Percentiles rank a stretch among this genome's conserved stretches.
Conservation (phyloP, 2,888 invertebrate genomes). For the Aphelenchoides bicaudatus region DNA sequence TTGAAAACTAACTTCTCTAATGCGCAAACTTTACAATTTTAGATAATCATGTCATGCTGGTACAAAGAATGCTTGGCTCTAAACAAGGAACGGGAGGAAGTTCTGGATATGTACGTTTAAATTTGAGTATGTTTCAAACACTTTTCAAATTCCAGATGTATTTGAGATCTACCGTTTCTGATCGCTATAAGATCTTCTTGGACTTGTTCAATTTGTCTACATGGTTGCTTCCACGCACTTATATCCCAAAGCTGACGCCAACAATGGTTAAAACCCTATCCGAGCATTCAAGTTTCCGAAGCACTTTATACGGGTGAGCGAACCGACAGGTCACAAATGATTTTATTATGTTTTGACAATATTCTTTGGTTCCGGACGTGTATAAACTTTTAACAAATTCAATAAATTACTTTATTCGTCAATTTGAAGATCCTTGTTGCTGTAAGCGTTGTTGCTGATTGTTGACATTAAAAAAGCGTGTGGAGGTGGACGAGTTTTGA, state of each 20-base stretch:
- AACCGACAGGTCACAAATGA: too few relatives aligned
- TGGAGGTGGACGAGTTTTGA: too few relatives aligned
- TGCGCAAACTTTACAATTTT: slow-evolving; percentile 58
- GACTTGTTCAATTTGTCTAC: slow-evolving; percentile 95
- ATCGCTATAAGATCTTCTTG: slow-evolving; percentile 95
- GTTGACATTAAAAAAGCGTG: too few relatives aligned
- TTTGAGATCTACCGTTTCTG: slow-evolving; percentile 68
- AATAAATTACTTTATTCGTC: too few relatives aligned
- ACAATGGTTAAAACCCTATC: slow-evolving; percentile 68
- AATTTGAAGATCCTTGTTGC: too few relatives aligned
- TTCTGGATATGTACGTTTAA: slow-evolving; percentile 91
- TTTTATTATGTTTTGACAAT: too few relatives aligned
- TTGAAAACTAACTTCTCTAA: too few relatives aligned
- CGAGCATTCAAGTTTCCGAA: slow-evolving; percentile 50
- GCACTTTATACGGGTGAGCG: too few relatives aligned
- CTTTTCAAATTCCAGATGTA: slow-evolving; percentile 3
- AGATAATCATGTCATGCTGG: slow-evolving; percentile 98
- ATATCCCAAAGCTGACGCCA: slow-evolving; percentile 81
- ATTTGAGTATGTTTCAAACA: slow-evolving; percentile 83
- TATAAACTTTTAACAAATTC: too few relatives aligned
- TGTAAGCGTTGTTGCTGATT: too few relatives aligned
- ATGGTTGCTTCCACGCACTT: slow-evolving; percentile 83
- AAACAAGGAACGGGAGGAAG: slow-evolving; percentile 97
- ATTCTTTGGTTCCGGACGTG: too few relatives aligned
- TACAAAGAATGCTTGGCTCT: slow-evolving; percentile 96